These are phyloP conservation scores for Nomada fucata DNA, from an alignment of 2,888 invertebrate genomes.

Conservation along the genomic window DNA sequence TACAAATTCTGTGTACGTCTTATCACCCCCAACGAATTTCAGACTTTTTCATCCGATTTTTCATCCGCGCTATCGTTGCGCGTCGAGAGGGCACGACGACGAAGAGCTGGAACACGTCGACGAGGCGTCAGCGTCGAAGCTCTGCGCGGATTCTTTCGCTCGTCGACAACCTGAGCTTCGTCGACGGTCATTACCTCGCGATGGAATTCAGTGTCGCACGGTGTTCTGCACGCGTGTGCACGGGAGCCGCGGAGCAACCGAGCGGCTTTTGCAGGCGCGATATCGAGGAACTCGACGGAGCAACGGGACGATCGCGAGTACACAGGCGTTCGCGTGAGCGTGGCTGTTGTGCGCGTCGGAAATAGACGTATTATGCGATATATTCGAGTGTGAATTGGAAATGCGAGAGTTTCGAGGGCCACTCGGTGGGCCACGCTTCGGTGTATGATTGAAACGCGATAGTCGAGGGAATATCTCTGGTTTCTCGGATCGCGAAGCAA, in stretches of 20 bases:
- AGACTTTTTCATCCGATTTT: not conserved
- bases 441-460: not conserved
- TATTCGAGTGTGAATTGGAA: conserved; percentile 45
- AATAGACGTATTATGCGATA: conserved; percentile 58
- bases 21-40: not conserved
- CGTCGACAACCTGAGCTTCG: conserved; percentile 32
- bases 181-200: conserved; percentile 58
- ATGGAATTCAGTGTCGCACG: conserved; percentile 53
- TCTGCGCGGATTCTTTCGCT: conserved; percentile 24
- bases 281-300: conserved; percentile 38
- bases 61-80: conserved; percentile 14
- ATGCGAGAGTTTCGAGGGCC: conserved; percentile 42
- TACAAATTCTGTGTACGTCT: not conserved
- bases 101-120: conserved; percentile 17
- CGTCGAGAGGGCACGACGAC: not conserved
- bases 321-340: conserved; percentile 46
- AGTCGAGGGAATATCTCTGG: not conserved
- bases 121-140: conserved; percentile 24
- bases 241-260: conserved; percentile 3
- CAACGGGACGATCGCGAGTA: conserved; percentile 19
- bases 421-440: conserved; percentile 4
- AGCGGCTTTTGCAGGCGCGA: conserved; percentile 43
- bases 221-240: not conserved
- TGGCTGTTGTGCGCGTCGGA: conserved; percentile 34
- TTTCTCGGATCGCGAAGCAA: not conserved